Percentiles rank a stretch among this genome's conserved stretches.
Evolutionary conservation across 2,888 invertebrate species (phyloP).

Genomic region (Aphidius colemani): DNA sequence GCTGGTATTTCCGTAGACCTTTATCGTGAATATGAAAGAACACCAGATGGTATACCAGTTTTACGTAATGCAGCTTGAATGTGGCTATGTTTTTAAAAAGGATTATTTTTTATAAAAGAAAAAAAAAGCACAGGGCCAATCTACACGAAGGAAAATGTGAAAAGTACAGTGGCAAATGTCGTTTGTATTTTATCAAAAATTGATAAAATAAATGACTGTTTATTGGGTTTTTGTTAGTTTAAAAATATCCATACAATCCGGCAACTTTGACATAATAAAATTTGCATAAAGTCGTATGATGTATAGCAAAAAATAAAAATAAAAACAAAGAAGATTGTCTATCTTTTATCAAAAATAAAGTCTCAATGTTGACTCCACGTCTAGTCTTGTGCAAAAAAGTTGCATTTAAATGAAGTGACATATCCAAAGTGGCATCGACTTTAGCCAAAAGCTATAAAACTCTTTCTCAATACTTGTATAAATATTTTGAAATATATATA

Average conservation of each 20-base stretch:
- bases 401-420: slow-evolving; percentile 33
- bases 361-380: slow-evolving; percentile 50
- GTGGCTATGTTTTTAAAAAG: neutral
- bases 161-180: neutral
- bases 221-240: too few relatives aligned
- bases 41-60: neutral
- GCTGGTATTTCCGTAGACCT: slow-evolving; percentile 12
- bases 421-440: slow-evolving; percentile 19
- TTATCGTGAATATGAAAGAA: slow-evolving; percentile 25
- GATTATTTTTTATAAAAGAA: neutral
- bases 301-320: too few relatives aligned
- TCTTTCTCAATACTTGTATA: too few relatives aligned
- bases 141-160: neutral
- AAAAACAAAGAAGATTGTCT: too few relatives aligned
- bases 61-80: neutral
- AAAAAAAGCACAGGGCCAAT: too few relatives aligned
- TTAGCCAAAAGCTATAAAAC: slow-evolving; percentile 33
- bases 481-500: too few relatives aligned
- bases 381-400: slow-evolving; percentile 48
- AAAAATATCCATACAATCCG: too few relatives aligned
- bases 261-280: too few relatives aligned
- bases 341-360: slow-evolving; percentile 48
- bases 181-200: slow-evolving; percentile 15
- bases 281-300: too few relatives aligned
- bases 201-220: too few relatives aligned